A percentile compares a stretch with the other conserved stretches of the same genome.
These are phyloP conservation scores for Synergus laeviventris DNA, from an alignment of 2,888 invertebrate species.

Conservation along the genomic window DNA sequence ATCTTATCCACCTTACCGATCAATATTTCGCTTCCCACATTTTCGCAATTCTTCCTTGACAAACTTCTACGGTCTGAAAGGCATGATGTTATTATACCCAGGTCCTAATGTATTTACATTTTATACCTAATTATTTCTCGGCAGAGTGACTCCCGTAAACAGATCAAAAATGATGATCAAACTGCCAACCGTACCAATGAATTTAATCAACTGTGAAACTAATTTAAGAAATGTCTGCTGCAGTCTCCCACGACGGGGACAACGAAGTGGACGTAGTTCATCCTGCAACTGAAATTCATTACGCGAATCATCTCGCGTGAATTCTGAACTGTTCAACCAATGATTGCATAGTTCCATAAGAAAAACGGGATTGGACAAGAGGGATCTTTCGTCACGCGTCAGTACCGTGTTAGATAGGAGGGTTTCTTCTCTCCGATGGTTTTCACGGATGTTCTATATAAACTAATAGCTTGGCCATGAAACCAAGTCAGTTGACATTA, in stretches of 20 bases:
- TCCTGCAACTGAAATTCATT: conserved; percentile 12
- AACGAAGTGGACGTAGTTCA: conserved; percentile 19
- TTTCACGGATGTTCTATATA: conserved; percentile 68
- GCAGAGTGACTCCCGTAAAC: conserved; percentile 17
- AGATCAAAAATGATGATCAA: not conserved
- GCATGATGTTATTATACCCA: conserved; percentile 7
- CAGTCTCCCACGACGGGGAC: conserved; percentile 45
- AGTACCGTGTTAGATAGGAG: conserved; percentile 68
- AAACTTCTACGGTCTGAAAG: conserved; percentile 13
- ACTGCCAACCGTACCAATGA: not conserved
- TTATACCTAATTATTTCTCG: conserved; percentile 12
- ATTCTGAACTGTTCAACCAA: conserved; percentile 52
- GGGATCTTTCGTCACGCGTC: conserved; percentile 72
- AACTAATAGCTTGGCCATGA: conserved; percentile 64
- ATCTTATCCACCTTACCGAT: not conserved
- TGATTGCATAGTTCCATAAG: conserved; percentile 47
- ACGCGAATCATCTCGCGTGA: conserved; percentile 52
- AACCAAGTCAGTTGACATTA: conserved; percentile 67
- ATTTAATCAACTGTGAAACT: conserved; percentile 35
- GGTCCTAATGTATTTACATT: not conserved
- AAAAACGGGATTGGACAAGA: conserved; percentile 61
- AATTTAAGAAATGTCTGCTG: conserved; percentile 16
- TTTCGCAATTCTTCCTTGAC: not conserved
- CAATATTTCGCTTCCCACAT: not conserved
- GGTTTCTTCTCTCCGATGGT: conserved; percentile 65